A percentile compares a stretch with the other conserved stretches of the same genome.
phyloP scores from a whole-genome alignment of 2,888 invertebrate genomes.

The Ormyrus nitidulus region DNA sequence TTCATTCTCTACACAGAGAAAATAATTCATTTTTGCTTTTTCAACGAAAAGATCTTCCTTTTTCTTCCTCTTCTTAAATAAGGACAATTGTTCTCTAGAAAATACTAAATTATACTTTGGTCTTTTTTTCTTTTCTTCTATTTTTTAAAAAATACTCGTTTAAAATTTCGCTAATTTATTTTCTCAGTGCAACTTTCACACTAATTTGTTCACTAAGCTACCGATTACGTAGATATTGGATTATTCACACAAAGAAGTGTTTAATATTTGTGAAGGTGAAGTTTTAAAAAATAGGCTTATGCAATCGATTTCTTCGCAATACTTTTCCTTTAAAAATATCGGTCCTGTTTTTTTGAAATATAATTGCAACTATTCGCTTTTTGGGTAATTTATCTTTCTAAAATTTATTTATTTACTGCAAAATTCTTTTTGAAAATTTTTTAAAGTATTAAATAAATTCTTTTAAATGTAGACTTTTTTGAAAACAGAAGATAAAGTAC shows the following conservation, averaged over 20 bases:
- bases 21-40: slow-evolving; percentile 1
- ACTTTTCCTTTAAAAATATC: slow-evolving; percentile 10
- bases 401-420: no score
- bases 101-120: neutral
- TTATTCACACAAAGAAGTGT: slow-evolving; percentile 1
- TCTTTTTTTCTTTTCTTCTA: slow-evolving; percentile 3
- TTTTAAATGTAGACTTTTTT: no score
- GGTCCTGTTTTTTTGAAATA: neutral
- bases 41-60: slow-evolving; percentile 1
- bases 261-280: neutral
- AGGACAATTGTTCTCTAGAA: neutral
- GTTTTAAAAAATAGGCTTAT: slow-evolving; percentile 13
- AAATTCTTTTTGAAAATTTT: no score
- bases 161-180: slow-evolving; percentile 4
- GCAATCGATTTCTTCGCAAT: neutral
- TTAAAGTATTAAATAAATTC: no score
- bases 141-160: neutral
- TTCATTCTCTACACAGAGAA: slow-evolving; percentile 16
- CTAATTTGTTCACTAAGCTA: neutral
- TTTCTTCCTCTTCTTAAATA: neutral
- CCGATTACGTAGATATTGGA: slow-evolving; percentile 11
- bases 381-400: no score
- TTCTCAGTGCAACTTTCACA: neutral
- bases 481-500: no score
- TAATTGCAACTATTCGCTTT: no score